Base-by-base conservation (phyloP, 2,888 invertebrate species). In the Lordiphosa andalusiaca region DNA sequence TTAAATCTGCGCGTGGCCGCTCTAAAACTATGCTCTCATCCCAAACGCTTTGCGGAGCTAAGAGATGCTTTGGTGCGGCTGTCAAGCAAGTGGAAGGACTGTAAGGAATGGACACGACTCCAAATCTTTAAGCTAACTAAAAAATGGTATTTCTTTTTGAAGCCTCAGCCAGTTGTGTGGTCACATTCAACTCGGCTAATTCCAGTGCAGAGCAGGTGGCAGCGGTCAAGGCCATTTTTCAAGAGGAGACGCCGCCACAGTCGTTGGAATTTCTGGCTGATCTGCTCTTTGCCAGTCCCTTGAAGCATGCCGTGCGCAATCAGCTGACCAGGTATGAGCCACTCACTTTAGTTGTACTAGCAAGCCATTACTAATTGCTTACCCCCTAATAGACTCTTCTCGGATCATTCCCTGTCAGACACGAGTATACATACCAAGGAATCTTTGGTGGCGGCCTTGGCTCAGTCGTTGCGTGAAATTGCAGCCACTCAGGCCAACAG, bases 241-340 rank as follows among this genome's bases (percentile, higher is more conserved):
- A 39, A 23, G 0, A 19, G 35, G n/a, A 2, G 5, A 53, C 2
- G 19, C 39, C 4, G 19, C 38, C 1, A 2, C 54, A 3, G 13
- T 51, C 5, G 7, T 25, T 25, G 25, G 1, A 3, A 0, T 87
- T 90, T 53, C 67, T 90, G 3, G 73, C 88, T 16, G 87, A 89
- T 62, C 49, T 90, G 0, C 87, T 86, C 19, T 86, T 90, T 39
- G 63, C 71, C 53, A 82, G 85, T 35, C 87, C 89, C 0, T 67
- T 87, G 0, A 90, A 89, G 60, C 90, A 90, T 73, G 88, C 90
- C 6, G 78, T 90, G 13, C 88, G 90, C 46, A 88, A 88, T 72
- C 84, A 88, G 56, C 69, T 89, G 16, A 59, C 78, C 13, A 90
- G 88, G 90, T 90, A 75, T 69, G 83, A 25, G 6, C 9, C 1